Evolutionary conservation across 2,888 invertebrate genomes (phyloP), one percentile per base, ranked within the genome.

Genomic region (Mesorhabditis sp.): DNA sequence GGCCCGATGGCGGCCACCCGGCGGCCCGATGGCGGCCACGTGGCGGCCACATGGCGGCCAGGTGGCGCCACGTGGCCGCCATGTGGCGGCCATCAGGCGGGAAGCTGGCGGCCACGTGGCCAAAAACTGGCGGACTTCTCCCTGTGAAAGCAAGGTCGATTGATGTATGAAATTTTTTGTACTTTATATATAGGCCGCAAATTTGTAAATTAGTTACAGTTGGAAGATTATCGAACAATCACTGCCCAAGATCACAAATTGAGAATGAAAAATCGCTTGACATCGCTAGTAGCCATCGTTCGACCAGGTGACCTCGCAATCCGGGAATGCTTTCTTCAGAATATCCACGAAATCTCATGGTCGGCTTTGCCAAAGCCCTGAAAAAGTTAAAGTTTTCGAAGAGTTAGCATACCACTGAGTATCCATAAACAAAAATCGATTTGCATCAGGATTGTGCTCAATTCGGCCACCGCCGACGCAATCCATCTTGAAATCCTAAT

Each of bases 391-490:
- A 64, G 28, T 28, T 28, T 28, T 28, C 28, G 28, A 28, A 28
- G 28, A 28, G 28, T 28, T 28, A 28, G 28, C 68, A 69, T 71
- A 88, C 92, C 90, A 91, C 91, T 4, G 96, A 96, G 86, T 95
- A 94, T 43, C 96, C 96, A 87, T 93, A 96, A 73, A 97, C 92
- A 83, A 92, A 91, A 64, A 96, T 90, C 75, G 90, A 90, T 85
- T 93, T 94, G 90, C 89, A 5, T 89, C 89, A 0, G 92, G 89
- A 71, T 92, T 91, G 87, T 94, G 94, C 50, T 91, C 90, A 82
- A 97, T 95, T 83, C 95, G 90, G 13, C 96, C 96, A 41, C 96
- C 96, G 4, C 96, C 96, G 13, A 93, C 87, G 77, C 94, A 93
- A 83, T 74, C 73, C 71, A 76, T 43, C 7, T 76, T 76, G 68